Evolutionary conservation across 2,113 vertebrate species (phyloP).

Genomic region (Sphyrna mokarran): DNA sequence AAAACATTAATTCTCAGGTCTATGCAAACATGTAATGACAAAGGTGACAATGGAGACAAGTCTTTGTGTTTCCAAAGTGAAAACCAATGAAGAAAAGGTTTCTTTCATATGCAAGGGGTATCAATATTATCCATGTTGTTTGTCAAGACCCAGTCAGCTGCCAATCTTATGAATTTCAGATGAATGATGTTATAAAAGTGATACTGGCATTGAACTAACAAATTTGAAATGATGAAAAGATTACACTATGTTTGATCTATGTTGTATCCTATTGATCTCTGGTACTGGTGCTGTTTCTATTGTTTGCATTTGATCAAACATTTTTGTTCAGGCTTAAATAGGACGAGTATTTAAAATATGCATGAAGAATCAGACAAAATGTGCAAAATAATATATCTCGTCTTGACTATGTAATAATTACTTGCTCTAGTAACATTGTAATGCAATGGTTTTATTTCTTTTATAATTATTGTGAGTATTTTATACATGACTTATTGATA

Average conservation of each 20-base stretch:
- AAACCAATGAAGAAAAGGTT: background rate
- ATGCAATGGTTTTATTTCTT: background rate
- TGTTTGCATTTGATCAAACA: background rate
- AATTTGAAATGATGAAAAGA: constrained; percentile 17
- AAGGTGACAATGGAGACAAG: background rate
- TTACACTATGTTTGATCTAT: background rate
- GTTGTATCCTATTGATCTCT: background rate
- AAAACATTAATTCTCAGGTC: background rate
- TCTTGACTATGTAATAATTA: background rate
- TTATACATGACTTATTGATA: background rate
- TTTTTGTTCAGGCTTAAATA: background rate
- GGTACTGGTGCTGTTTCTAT: background rate
- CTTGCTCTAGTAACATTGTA: background rate
- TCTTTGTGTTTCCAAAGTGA: background rate
- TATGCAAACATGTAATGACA: background rate
- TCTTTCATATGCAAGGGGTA: background rate
- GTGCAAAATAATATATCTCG: background rate
- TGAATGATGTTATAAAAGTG: background rate
- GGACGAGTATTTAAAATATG: background rate
- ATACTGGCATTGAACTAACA: background rate
- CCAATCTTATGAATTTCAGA: constrained; percentile 6
- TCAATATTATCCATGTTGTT: background rate
- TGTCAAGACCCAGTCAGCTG: background rate
- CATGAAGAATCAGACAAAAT: background rate
- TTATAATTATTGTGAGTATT: background rate